Percentiles rank a stretch among this genome's conserved stretches.
phyloP scores from a whole-genome alignment of 2,113 vertebrate species.

The Terrapene triunguis region DNA sequence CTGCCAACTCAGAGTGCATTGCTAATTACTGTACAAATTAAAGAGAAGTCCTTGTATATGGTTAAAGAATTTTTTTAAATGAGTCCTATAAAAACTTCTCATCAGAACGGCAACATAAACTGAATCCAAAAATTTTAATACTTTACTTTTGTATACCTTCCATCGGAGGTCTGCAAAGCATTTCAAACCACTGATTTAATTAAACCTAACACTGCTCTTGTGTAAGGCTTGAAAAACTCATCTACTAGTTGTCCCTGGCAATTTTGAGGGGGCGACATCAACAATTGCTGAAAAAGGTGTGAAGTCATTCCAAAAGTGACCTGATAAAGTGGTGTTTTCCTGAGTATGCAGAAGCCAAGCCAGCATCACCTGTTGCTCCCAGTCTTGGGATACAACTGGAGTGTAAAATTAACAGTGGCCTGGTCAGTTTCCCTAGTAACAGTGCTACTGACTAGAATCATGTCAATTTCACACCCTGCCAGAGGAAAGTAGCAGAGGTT shows the following conservation, averaged over 20 bases:
- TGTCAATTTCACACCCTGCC: not conserved
- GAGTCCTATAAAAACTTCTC: not conserved
- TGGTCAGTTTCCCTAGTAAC: not conserved
- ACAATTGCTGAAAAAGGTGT: not conserved
- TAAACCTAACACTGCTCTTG: not conserved
- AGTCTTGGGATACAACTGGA: not conserved
- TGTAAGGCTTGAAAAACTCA: not conserved
- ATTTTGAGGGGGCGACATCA: not conserved
- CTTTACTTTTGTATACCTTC: not conserved
- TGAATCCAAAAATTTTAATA: not conserved
- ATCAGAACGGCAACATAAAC: not conserved
- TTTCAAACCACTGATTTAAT: not conserved
- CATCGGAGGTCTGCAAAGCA: not conserved
- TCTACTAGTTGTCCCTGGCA: not conserved
- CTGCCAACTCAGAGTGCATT: not conserved
- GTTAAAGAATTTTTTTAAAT: not conserved
- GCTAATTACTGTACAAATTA: not conserved
- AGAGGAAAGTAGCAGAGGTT: not conserved
- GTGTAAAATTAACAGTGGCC: not conserved
- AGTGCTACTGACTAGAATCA: not conserved
- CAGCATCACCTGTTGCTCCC: not conserved
- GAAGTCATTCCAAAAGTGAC: not conserved
- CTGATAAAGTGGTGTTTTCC: not conserved
- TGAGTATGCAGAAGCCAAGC: not conserved
- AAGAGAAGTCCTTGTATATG: not conserved